Percentiles rank a stretch among this genome's conserved stretches.
These are phyloP conservation scores for Mastomys natalensis DNA, from an alignment of 2,113 vertebrate genomes.

Conservation along the genomic window DNA sequence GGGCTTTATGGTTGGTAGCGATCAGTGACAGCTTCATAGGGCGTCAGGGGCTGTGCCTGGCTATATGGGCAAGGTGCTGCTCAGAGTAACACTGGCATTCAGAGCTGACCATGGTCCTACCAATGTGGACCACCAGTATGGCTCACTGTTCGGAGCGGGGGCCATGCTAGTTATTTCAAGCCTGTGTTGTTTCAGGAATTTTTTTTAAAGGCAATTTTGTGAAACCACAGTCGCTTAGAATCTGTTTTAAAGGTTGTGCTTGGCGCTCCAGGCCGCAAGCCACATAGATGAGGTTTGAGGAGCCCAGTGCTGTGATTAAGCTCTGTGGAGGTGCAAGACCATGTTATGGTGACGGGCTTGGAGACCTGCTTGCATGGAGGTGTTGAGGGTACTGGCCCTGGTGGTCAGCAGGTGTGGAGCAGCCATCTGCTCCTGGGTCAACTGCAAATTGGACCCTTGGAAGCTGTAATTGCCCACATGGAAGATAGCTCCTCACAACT, in stretches of 20 bases:
- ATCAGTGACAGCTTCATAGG: not conserved
- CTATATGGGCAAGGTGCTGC: not conserved
- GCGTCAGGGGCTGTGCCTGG: not conserved
- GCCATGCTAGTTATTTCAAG: not conserved
- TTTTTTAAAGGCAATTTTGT: not conserved
- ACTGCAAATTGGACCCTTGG: not conserved
- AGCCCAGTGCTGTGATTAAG: not conserved
- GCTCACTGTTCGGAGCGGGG: not conserved
- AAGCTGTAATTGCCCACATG: too few relatives aligned
- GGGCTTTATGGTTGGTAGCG: not conserved
- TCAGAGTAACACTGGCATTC: not conserved
- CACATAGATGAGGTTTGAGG: too few relatives aligned
- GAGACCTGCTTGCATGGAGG: not conserved
- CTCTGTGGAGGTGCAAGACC: not conserved
- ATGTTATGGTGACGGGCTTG: not conserved
- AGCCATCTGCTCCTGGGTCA: not conserved
- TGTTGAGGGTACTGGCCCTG: not conserved
- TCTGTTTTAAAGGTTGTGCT: not conserved
- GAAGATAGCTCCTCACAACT: not conserved
- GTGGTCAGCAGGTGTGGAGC: not conserved
- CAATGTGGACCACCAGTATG: too few relatives aligned
- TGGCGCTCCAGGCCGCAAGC: not conserved
- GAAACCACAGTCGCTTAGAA: not conserved
- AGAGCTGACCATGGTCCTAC: not conserved
- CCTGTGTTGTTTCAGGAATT: not conserved